Evolutionary conservation across 2,888 invertebrate genomes (phyloP).

Genomic region (Hyppa rectilinea): DNA sequence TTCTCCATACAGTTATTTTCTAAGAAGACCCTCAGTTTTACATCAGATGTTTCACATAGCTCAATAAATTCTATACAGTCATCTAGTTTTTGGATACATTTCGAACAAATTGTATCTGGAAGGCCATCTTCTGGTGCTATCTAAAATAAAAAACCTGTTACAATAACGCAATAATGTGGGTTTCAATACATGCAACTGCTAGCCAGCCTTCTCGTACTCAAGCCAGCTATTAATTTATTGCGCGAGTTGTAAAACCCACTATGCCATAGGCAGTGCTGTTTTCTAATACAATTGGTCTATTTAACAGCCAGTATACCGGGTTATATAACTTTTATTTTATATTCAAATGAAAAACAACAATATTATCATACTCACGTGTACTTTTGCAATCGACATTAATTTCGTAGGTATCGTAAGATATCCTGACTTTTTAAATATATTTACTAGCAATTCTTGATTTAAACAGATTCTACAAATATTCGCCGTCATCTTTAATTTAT

Average conservation of each 20-base stretch:
- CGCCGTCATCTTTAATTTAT: slow-evolving; percentile 38
- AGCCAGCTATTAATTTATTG: neutral
- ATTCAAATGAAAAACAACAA: neutral
- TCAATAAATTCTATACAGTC: slow-evolving; percentile 79
- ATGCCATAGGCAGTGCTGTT: neutral
- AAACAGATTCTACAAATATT: slow-evolving; percentile 81
- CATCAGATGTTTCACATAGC: slow-evolving; percentile 79
- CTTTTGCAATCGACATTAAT: slow-evolving; percentile 80
- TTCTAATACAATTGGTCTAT: slow-evolving; percentile 4
- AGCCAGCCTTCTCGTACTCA: neutral
- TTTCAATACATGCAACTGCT: neutral
- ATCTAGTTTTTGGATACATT: slow-evolving; percentile 77
- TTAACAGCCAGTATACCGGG: neutral
- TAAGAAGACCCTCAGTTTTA: slow-evolving; percentile 71
- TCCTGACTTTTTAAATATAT: slow-evolving; percentile 75
- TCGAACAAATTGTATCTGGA: slow-evolving; percentile 79
- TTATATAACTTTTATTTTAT: neutral
- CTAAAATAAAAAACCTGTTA: slow-evolving; percentile 70
- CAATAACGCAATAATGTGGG: neutral
- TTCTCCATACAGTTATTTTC: slow-evolving; percentile 55
- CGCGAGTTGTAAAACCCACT: neutral
- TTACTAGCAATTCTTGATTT: slow-evolving; percentile 67
- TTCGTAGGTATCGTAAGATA: slow-evolving; percentile 75
- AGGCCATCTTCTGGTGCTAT: slow-evolving; percentile 81
- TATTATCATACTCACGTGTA: slow-evolving; percentile 75